Evolutionary conservation across 2,888 invertebrate genomes (phyloP), one percentile per base, ranked within the genome.

Genomic region (Oscheius myriophilus): DNA sequence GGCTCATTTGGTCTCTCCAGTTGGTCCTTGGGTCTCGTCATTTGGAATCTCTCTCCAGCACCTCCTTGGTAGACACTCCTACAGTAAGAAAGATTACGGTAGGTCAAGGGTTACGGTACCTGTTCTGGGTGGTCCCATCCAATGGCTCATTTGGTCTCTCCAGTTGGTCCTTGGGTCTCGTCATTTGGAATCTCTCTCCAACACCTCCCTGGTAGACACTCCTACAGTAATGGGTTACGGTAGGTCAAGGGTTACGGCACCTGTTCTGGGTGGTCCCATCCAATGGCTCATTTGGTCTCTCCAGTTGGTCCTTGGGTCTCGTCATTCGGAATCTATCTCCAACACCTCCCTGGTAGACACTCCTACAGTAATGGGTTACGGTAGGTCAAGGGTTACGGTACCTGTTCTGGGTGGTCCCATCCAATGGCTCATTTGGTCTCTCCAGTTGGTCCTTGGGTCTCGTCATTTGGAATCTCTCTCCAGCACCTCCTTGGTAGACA

Each of bases 281-380:
- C 41, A 57, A 16, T 2, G 57, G 41, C 7, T 57, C 57, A 18
- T 2, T 57, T 2, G 57, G 42, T 21, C 7, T 57, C 21, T 57
- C 42, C 41, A 16, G 12, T 57, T 57, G 57, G n/a, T 62, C 62
- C 26, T 51, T 51, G 1, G 62, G 62, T 12, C 33, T 49, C 26
- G 33, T 51, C 18, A 62, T 18, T 3, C n/a, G n/a, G 4, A 26
- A 46, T 4, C 62, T 49, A 16, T 62, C 62, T 21, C 62, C 62
- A 49, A 26, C n/a, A 21, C 62, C 62, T 49, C 62, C 62, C 39
- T 62, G 62, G 18, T 46, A 62, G 49, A 39, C 33, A 4, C n/a
- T n/a, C 51, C 59, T 42, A 23, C 1, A 14, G 12, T 26, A 25
- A n/a, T 53, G 3, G 3, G 11, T 52, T 52, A 3, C 14, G 18